Evolutionary conservation across 2,113 vertebrate species (phyloP), one percentile per base, ranked within the genome.

Genomic region (Leiothrix lutea): DNA sequence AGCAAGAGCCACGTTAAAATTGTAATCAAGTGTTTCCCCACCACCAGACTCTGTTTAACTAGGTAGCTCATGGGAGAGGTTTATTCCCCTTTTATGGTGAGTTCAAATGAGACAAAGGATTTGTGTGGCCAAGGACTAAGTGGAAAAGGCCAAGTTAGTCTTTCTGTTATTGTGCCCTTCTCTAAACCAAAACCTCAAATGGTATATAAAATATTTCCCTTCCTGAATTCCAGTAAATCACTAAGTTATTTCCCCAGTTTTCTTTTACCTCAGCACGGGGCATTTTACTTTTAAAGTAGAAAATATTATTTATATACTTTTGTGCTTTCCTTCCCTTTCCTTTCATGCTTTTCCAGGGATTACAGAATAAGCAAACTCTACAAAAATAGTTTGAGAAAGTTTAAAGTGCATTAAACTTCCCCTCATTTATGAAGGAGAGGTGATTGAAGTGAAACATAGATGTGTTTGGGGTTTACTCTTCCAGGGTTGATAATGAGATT

Each of bases 101-200:
- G 62, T 89, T 96, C 92, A 96, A 97, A 90, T 44, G 85, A 87
- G 92, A 97, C 92, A 97, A 97, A 91, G 67, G 56, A 74, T 88
- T 94, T 96, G 84, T 94, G 82, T 90, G 79, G 95, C 77, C 47
- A 90, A 95, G 95, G 95, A 97, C 97, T 96, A 97, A 89, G 61
- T 73, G 54, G 70, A 88, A 97, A 95, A 94, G 71, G 54, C 65
- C 53, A 92, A 94, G 70, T n/a, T 66, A 92, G 57, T 65, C 88
- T 96, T 98, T 92, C 80, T 94, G 77, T 85, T 80, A 70, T 48
- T 69, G 40, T 84, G 53, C 87, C 31, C 40, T 20, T 96, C 92
- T 97, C 70, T 72, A 93, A 97, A 94, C 50, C 33, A 58, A 89
- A 94, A 66, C 44, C 61, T 38, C 62, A 83, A 94, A 84, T 33